phyloP scores from a whole-genome alignment of 2,113 vertebrate genomes.

The Pituophis catenifer region DNA sequence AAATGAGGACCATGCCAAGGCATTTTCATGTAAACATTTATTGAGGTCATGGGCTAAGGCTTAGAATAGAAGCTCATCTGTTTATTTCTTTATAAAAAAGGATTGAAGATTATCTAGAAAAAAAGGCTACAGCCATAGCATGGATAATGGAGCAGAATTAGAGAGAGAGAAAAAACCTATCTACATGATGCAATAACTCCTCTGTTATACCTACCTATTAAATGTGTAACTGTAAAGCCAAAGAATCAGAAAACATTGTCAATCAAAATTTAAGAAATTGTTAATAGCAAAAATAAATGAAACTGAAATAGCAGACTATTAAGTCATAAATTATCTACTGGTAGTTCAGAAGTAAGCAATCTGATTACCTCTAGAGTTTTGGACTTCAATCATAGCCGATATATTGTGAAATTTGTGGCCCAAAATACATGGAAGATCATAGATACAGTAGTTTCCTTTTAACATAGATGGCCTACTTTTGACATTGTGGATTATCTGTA shows the following conservation, averaged over 20 bases:
- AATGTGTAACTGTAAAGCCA: slow-evolving; percentile 20
- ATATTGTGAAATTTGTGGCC: not conserved
- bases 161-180: not conserved
- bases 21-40: not conserved
- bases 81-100: not conserved
- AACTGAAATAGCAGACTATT: not conserved
- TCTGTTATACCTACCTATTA: slow-evolving; percentile 8
- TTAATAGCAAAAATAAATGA: not conserved
- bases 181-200: not conserved
- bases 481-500: not conserved
- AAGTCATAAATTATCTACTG: not conserved
- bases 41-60: not conserved
- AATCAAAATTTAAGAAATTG: not conserved
- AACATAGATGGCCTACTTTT: not conserved
- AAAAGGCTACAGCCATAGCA: not conserved
- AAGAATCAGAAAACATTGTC: slow-evolving; percentile 1
- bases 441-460: not conserved
- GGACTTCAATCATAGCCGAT: not conserved
- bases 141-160: not conserved
- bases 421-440: not conserved
- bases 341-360: not conserved
- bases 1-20: not conserved
- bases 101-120: not conserved
- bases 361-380: not conserved
- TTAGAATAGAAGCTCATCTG: not conserved